A percentile compares a stretch with the other conserved stretches of the same genome.
Evolutionary conservation across 2,797 vertebrate genomes (phyloP).

Genomic region (Poecilia velifera): DNA sequence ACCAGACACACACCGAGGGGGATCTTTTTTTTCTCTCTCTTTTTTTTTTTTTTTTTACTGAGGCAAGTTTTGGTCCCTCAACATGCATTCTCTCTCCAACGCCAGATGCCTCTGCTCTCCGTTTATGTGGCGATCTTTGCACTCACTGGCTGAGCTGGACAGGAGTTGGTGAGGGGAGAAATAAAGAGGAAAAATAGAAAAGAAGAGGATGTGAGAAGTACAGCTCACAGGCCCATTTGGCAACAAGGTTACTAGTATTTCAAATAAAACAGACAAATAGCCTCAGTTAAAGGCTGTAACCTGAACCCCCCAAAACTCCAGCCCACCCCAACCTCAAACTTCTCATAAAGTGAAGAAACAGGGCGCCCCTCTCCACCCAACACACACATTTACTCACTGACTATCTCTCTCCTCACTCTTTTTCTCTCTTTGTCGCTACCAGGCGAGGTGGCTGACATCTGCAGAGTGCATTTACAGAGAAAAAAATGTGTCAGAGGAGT

Average conservation of each 20-base stretch:
- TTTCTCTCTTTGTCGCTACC: slow-evolving; percentile 77
- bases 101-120: slow-evolving; percentile 16
- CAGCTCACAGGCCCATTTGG: slow-evolving; percentile 79
- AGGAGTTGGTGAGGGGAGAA: slow-evolving; percentile 61
- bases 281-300: slow-evolving; percentile 81
- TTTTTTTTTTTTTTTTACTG: not conserved
- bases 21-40: not conserved
- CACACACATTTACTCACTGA: slow-evolving; percentile 27
- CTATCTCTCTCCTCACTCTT: slow-evolving; percentile 67
- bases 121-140: slow-evolving; percentile 27
- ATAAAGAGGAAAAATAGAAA: slow-evolving; percentile 55
- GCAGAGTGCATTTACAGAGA: slow-evolving; percentile 98
- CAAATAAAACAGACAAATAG: slow-evolving; percentile 85
- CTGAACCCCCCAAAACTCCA: slow-evolving; percentile 51
- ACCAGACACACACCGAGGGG: slow-evolving; percentile 9
- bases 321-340: slow-evolving; percentile 60
- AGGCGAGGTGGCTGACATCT: slow-evolving; percentile 96
- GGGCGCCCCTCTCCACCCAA: slow-evolving; percentile 16
- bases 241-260: slow-evolving; percentile 86
- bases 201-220: slow-evolving; percentile 28
- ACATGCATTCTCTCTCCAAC: slow-evolving; percentile 11
- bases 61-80: slow-evolving; percentile 11
- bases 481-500: slow-evolving; percentile 97
- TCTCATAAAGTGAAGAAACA: slow-evolving; percentile 63
- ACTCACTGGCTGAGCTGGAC: slow-evolving; percentile 57